Percentiles rank a stretch among this genome's conserved stretches.
Conservation (phyloP, 2,797 vertebrate species). For the Halcyon leucocephala region DNA sequence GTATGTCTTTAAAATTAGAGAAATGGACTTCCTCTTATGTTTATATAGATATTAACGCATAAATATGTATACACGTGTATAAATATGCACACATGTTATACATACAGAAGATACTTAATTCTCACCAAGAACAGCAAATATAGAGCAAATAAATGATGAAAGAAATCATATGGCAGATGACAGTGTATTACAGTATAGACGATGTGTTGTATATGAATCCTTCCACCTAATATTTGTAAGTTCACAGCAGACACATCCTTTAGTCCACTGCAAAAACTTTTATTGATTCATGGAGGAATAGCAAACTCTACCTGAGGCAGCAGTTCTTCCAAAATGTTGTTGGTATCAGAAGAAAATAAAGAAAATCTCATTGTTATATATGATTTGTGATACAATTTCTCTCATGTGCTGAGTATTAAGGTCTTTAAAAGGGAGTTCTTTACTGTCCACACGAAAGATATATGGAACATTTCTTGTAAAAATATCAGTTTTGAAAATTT, state of each 20-base stretch:
- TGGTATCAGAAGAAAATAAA: conserved; percentile 53
- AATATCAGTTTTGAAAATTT: conserved; percentile 71
- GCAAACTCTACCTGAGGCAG: conserved; percentile 49
- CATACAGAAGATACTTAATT: neutral
- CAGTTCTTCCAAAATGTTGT: conserved; percentile 47
- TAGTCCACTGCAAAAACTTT: conserved; percentile 38
- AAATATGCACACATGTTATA: neutral
- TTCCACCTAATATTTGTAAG: conserved; percentile 66
- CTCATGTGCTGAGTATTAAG: conserved; percentile 6
- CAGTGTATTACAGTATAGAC: conserved; percentile 13
- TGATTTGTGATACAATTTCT: conserved; percentile 40
- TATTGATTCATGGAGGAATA: conserved; percentile 66
- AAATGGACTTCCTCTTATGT: neutral
- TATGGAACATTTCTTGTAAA: conserved; percentile 34
- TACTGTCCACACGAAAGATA: conserved; percentile 17
- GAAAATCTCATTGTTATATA: conserved; percentile 40
- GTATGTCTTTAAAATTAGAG: neutral
- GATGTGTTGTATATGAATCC: neutral
- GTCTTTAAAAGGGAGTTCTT: conserved; percentile 7
- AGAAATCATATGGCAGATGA: conserved; percentile 2
- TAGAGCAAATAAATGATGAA: conserved; percentile 36
- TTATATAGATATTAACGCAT: neutral
- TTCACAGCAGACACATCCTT: conserved; percentile 7
- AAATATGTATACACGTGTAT: accelerated
- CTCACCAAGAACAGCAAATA: neutral